Conservation (phyloP, 2,797 vertebrate genomes). For the Darevskia nairensis region DNA sequence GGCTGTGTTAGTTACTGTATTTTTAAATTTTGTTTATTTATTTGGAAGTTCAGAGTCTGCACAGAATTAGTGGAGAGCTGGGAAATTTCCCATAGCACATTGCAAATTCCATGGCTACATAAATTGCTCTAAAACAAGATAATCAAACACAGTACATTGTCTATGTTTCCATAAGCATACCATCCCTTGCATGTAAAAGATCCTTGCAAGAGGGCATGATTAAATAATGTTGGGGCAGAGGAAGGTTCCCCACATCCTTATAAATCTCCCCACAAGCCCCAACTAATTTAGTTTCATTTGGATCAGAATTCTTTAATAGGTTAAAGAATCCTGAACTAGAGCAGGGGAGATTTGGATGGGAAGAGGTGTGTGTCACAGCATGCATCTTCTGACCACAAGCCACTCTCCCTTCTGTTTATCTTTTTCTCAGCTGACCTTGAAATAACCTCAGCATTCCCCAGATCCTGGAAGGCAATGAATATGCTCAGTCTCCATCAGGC, state of each 20-base stretch:
- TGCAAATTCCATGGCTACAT: not conserved
- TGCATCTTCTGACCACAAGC: not conserved
- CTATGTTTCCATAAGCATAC: not conserved
- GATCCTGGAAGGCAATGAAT: not conserved
- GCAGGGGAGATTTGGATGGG: not conserved
- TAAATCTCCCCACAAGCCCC: not conserved
- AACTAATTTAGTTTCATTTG: not conserved
- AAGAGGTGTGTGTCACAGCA: not conserved
- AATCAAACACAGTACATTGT: not conserved
- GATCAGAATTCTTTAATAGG: not conserved
- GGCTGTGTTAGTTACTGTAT: not conserved
- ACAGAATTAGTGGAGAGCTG: not conserved
- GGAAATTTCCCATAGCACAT: not conserved
- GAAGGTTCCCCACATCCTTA: not conserved
- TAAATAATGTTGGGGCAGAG: not conserved
- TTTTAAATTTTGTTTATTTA: not conserved
- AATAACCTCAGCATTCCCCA: not conserved
- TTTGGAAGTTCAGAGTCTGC: not conserved
- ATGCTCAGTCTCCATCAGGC: not conserved
- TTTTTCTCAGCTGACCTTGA: not conserved
- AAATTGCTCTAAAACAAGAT: not conserved
- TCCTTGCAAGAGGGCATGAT: too few species aligned
- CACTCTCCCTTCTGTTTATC: not conserved
- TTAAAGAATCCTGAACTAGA: not conserved
- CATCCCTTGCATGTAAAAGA: not conserved